Percentiles rank a stretch among this genome's conserved stretches.
Evolutionary conservation across 1,140 invertebrate genomes (phyloP).

Genomic region (Lepidotrigona ventralis): DNA sequence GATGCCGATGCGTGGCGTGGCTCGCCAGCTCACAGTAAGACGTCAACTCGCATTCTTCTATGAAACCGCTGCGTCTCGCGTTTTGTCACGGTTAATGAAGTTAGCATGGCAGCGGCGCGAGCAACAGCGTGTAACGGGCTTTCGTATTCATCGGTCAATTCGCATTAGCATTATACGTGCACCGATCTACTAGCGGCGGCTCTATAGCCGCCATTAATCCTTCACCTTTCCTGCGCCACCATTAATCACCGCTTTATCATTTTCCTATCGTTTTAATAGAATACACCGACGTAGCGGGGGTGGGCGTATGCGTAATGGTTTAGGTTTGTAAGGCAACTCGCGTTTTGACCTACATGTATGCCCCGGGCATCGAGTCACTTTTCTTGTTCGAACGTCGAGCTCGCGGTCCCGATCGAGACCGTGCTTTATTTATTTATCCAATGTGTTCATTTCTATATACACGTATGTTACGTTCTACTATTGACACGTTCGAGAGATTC

Average conservation of each 20-base stretch:
- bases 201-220: conserved; percentile 49
- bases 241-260: conserved; percentile 65
- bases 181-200: conserved; percentile 54
- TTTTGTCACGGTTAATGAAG: conserved; percentile 67
- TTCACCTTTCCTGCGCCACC: conserved; percentile 44
- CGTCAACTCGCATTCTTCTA: conserved; percentile 61
- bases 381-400: neutral
- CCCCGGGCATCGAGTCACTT: neutral
- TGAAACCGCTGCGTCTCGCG: conserved; percentile 62
- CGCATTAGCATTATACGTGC: conserved; percentile 65
- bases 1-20: neutral
- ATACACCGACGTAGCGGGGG: conserved; percentile 9
- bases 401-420: too few relatives aligned
- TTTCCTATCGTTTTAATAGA: conserved; percentile 64
- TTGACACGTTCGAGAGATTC: too few relatives aligned
- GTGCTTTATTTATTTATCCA: too few relatives aligned
- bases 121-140: conserved; percentile 63
- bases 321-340: neutral
- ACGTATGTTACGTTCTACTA: too few relatives aligned
- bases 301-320: neutral
- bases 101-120: conserved; percentile 50
- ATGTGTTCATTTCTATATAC: too few relatives aligned
- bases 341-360: conserved; percentile 3
- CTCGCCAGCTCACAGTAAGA: conserved; percentile 48
- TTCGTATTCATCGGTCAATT: conserved; percentile 66